These are phyloP conservation scores for Artibeus lituratus DNA, from an alignment of 2,797 vertebrate genomes.

Conservation along the genomic window DNA sequence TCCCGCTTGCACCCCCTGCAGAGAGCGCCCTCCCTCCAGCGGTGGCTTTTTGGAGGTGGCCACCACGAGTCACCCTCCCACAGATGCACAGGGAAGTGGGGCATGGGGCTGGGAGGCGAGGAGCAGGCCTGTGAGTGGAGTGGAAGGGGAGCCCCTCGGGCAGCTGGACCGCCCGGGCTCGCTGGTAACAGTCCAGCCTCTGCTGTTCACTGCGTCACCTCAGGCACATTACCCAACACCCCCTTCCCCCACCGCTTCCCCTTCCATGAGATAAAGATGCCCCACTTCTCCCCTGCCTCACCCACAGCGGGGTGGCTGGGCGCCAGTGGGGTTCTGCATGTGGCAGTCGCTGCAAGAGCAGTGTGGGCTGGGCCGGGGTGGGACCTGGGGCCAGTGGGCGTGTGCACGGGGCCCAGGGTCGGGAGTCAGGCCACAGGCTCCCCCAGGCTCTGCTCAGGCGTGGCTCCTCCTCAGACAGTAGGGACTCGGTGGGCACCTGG, in stretches of 20 bases:
- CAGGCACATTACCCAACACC: neutral
- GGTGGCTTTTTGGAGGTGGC: neutral
- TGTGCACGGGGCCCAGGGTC: neutral
- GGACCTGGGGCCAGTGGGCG: neutral
- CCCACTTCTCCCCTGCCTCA: neutral
- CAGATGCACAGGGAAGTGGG: neutral
- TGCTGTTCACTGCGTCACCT: neutral
- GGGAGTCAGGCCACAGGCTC: neutral
- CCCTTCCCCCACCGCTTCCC: neutral
- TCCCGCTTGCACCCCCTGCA: neutral
- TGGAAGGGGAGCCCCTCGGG: neutral
- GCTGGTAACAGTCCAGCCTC: neutral
- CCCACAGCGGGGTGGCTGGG: neutral
- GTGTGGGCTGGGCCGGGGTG: neutral
- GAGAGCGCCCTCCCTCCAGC: neutral
- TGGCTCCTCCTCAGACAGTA: neutral
- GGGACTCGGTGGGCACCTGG: neutral
- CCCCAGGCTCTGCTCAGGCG: neutral
- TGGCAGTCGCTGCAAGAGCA: neutral
- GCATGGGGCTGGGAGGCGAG: neutral
- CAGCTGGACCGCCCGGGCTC: neutral
- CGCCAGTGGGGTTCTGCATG: fast-evolving
- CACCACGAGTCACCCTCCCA: neutral
- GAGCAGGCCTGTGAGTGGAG: neutral
- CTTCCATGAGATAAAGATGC: neutral